Base-by-base conservation (phyloP, 2,113 vertebrate genomes). In the Rhabdomys dilectus region DNA sequence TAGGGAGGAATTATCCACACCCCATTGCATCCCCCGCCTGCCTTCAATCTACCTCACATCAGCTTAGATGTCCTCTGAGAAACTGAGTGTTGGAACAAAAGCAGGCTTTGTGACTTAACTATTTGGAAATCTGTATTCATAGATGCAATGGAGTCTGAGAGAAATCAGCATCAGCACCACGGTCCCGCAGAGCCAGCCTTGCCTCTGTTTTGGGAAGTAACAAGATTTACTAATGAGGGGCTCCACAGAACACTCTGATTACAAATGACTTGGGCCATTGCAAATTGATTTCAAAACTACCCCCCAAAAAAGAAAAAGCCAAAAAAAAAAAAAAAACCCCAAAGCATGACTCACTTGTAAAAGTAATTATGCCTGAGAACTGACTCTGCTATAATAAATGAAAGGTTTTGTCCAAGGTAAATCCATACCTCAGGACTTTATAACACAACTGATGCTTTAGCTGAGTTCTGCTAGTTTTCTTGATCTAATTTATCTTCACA, bases 1-100 rank as follows among this genome's bases (percentile, higher is more conserved):
- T 94, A 56, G 75, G 95, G 95, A 92, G 36, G 96, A 98, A 97
- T 98, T 97, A 96, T 97, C 97, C 94, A 95, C n/a, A 36, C 93
- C 31, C 3, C 86, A 85, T 91, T 97, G 90, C 68, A 94, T 93
- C 78, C 96, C 93, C 88, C 88, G 73, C 94, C 94, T 98, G 96
- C 82, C 95, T 85, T 98, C 88, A 70, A 58, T 95, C 97, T 97
- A 95, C 96, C 86, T 98, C 93, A 81, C 70, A 84, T 97, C 64
- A 68, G 84, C 91, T 98, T 96, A 7, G 45, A 89, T 97, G 75
- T 98, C 97, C 88, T 45, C 72, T 36, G 96, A 94, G 95, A 97
- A 90, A 92, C 1, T 81, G 81, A 93, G 24, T 75, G 75, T 91
- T 93, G 75, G 62, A 51, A 42, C 4, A 97, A 64, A 98, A 93